Evolutionary conservation across 2,797 vertebrate species (phyloP).

Genomic region (Pseudomugil tenellus): DNA sequence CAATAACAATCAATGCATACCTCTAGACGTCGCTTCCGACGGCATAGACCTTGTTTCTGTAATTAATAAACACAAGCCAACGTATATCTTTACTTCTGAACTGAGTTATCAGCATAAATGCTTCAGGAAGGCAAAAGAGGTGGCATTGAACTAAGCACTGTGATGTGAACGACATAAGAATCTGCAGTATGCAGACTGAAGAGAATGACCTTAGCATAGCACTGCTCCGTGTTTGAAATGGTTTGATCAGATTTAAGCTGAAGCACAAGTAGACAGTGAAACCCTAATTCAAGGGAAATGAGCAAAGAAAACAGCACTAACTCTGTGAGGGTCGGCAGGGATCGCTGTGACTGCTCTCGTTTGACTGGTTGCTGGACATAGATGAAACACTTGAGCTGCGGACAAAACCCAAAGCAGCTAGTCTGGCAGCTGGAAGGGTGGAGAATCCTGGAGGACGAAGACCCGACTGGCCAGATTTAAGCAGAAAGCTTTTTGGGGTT

Average conservation of each 20-base stretch:
- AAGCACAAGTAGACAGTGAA: background rate
- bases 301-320: conserved; percentile 71
- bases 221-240: background rate
- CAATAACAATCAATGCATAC: too few species aligned
- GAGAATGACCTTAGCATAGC: conserved; percentile 12
- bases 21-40: too few species aligned
- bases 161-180: conserved; percentile 1
- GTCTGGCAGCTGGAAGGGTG: conserved; percentile 86
- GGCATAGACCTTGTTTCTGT: too few species aligned
- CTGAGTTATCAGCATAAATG: conserved; percentile 14
- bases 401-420: conserved; percentile 88
- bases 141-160: background rate
- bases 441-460: conserved; percentile 93
- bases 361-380: conserved; percentile 90
- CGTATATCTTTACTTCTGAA: background rate
- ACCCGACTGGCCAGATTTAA: conserved; percentile 89
- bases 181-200: conserved; percentile 26
- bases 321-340: conserved; percentile 80
- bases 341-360: conserved; percentile 85
- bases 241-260: background rate
- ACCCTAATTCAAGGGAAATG: background rate
- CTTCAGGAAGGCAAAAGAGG: conserved; percentile 15
- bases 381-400: conserved; percentile 91
- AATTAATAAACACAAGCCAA: too few species aligned
- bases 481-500: conserved; percentile 83